Evolutionary conservation across 2,888 invertebrate genomes (phyloP), one percentile per base, ranked within the genome.

Genomic region (Magallana nippona): DNA sequence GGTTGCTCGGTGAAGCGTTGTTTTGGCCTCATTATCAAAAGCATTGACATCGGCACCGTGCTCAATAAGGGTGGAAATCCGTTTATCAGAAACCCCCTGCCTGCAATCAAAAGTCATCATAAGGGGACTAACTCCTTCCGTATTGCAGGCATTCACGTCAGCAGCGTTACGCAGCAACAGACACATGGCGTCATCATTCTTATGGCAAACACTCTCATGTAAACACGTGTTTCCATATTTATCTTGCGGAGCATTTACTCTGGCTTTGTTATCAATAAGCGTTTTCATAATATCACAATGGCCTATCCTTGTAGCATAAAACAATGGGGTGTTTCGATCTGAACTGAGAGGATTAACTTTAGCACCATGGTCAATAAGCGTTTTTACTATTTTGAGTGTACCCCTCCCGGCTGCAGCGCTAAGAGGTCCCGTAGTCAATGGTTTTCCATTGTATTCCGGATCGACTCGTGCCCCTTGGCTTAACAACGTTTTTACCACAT

Each of bases 11-110:
- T 71, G 71, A 71, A 71, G 71, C 15, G 32, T 15, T 27, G 71
- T 71, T 11, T 15, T 71, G 22, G 27, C 71, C 11, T 27, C 22
- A 5, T 27, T 71, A 71, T 71, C 71, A 22, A 15, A 32, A 27
- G 71, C 71, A 71, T 71, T 71, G 13, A 71, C 71, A 71, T 71
- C 27, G 10, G 71, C 71, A 2, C 71, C 71, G 71, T 71, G 71
- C 13, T 71, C 32, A 32, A 71, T 71, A 11, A 71, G 22, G 32
- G 27, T 1, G 27, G 15, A 15, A 15, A 71, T 32, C 2, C 71
- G 71, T 71, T 71, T 71, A 13, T 27, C 27, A 15, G 32, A 32
- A 15, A 27, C 22, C 15, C 22, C 22, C 27, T 71, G 71, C 32
- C 10, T 71, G 22, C 22, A 22, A 13, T 13, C 71, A 27, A 22